Evolutionary conservation across 2,888 invertebrate genomes (phyloP), one percentile per base, ranked within the genome.

Genomic region (Pristionchus mayeri): DNA sequence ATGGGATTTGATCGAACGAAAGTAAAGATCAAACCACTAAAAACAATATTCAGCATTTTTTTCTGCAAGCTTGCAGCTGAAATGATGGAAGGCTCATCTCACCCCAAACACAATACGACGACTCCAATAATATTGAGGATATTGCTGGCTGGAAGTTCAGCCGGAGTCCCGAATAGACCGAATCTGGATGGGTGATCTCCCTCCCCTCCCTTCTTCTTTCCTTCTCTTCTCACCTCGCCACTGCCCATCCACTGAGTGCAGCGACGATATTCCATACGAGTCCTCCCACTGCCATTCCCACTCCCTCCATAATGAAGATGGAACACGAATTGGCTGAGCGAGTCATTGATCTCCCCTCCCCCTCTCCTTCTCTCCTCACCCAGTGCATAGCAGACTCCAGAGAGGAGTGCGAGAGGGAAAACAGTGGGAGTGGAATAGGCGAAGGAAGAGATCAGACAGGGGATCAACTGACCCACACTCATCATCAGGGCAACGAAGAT

Each of bases 401-500:
- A 78, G 6, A 88, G 57, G 86, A 88, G 86, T n/a, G 87, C 87
- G 30, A 88, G 84, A 27, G 88, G 89, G 60, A 87, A 87, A 18
- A 89, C 57, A 11, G 85, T 83, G 21, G 87, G 85, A 30, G 86
- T 81, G 30, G 85, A 24, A 67, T 71, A 13, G 60, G 84, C 16
- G 60, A 87, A 76, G 85, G 50, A n/a, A 4, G 75, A 52, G 34
- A 75, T 57, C 2, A 80, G 40, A 80, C 54, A 54, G 18, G 80
- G 80, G 24, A 89, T 27, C 24, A 89, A 76, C 63, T 88, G 88
- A 7, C 89, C 89, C 6, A 87, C n/a, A 24, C 86, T 86, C 86
- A 89, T 88, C 50, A 89, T 81, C 87, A 88, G 87, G 86, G 88
- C 87, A 60, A 89, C 89, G 81, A 88, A 89, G 40, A 89, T 44